These are phyloP conservation scores for Huso huso DNA, from an alignment of 2,797 vertebrate species.

Conservation along the genomic window DNA sequence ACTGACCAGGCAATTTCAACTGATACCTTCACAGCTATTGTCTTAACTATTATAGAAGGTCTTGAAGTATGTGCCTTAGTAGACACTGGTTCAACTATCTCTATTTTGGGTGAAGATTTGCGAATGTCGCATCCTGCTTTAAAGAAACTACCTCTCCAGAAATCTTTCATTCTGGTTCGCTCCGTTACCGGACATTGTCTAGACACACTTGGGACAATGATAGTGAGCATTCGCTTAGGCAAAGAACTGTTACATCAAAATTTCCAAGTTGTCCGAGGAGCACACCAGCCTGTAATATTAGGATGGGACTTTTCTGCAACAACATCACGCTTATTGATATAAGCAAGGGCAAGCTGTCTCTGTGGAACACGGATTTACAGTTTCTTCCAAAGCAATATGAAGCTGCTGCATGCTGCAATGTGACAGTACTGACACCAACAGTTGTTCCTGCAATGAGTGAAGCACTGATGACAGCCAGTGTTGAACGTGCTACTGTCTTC, in stretches of 20 bases:
- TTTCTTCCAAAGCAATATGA: no score
- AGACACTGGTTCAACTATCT: background rate
- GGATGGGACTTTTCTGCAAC: background rate
- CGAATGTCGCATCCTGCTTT: constrained; percentile 9
- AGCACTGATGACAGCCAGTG: no score
- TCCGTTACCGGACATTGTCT: constrained; percentile 8
- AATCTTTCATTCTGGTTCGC: constrained; percentile 10
- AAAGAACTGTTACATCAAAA: constrained; percentile 15
- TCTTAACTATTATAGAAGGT: no score
- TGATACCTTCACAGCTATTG: no score
- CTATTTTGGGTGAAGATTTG: constrained; percentile 20
- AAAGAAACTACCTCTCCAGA: constrained; percentile 6
- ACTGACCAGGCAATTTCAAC: no score
- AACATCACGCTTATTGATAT: constrained; percentile 9
- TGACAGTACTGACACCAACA: no score
- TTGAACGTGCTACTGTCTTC: no score
- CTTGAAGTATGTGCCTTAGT: no score
- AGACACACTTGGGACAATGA: constrained; percentile 18
- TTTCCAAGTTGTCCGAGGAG: constrained; percentile 18
- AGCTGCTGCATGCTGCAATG: no score
- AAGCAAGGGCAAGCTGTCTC: background rate
- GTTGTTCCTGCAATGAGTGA: no score
- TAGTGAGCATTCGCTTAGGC: constrained; percentile 11
- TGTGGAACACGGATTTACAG: no score
- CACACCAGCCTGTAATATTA: constrained; percentile 2